Percentiles rank a stretch among this genome's conserved stretches.
phyloP scores from a whole-genome alignment of 37 sponge, comb jelly and placozoan species.

The Lycopodina hypogea region DNA sequence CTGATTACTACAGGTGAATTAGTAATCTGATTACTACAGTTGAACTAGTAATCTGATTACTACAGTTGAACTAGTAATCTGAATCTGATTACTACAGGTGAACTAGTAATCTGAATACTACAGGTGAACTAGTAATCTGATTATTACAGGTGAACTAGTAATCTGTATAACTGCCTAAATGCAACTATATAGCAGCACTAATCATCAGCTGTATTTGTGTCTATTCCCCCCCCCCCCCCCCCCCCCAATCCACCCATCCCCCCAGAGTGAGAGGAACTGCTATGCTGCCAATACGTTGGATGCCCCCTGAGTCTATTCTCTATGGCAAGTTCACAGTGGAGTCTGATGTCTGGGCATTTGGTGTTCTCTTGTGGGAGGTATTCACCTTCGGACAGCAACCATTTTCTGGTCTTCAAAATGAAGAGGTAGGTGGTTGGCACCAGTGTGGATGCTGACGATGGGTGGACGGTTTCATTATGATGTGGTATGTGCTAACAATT shows the following conservation, averaged over 20 bases:
- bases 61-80: no score
- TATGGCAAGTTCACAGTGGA: constrained; percentile 54
- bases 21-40: no score
- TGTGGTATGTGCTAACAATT: background rate
- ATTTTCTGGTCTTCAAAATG: constrained; percentile 30
- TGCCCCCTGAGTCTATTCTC: constrained; percentile 55
- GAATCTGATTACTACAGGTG: no score
- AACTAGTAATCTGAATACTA: no score
- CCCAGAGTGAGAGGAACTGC: constrained; percentile 41
- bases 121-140: no score
- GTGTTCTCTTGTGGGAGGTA: constrained; percentile 62
- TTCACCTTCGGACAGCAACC: constrained; percentile 64
- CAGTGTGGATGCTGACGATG: background rate
- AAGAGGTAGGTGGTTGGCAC: no score
- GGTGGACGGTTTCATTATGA: background rate
- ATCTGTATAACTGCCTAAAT: constrained; percentile 1
- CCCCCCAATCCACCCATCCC: background rate
- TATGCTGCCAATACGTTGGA: constrained; percentile 59
- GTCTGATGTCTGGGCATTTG: constrained; percentile 62
- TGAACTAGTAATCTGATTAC: no score
- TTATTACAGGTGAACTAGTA: no score
- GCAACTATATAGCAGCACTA: no score
- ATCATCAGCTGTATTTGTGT: no score
- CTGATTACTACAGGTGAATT: no score
- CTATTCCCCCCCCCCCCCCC: background rate